Evolutionary conservation across 2,797 vertebrate species (phyloP), one percentile per base, ranked within the genome.

Genomic region (Loris lydekkerianus): DNA sequence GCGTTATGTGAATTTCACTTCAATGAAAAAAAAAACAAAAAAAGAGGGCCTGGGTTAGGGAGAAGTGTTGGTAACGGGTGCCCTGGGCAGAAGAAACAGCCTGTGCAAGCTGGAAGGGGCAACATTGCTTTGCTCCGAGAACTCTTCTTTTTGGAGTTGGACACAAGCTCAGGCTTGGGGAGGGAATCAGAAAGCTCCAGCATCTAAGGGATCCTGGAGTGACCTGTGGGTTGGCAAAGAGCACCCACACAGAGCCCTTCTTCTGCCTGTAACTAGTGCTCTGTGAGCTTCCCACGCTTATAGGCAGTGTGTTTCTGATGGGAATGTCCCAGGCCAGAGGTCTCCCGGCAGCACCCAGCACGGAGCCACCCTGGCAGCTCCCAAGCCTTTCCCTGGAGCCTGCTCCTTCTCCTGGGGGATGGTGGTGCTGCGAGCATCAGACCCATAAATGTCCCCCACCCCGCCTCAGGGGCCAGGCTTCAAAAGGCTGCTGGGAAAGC

Each of bases 261-360:
- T 77, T 14, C 77, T 37, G 40, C 56, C 73, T 0, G 0, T 27
- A 25, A 4, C 61, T 18, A 29, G 31, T 0, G 17, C 72, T 40
- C 67, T 2, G 8, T 8, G 10, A 27, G 31, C 87, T 97, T 97
- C 96, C 97, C 97, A 97, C 21, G 46, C 84, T 82, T 56, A 21
- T 7, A 86, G 78, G 1, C 0, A 0, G n/a, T 82, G 46, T 3
- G 20, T 96, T 97, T 97, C 95, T 5, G 3, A 84, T 96, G 96
- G 83, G 95, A 97, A 96, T 25, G 29, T 92, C 81, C 80, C 46
- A 10, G 65, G 91, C 89, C 31, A 80, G 88, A 82, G 94, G 89
- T 91, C 86, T 56, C 84, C 29, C 5, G 9, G 61, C 21, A 34
- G 53, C 40, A 37, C 56, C 40, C 21, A n/a, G 67, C 73, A 7